Base-by-base conservation (phyloP, 2,888 invertebrate genomes). In the Drosophila stalkeri region DNA sequence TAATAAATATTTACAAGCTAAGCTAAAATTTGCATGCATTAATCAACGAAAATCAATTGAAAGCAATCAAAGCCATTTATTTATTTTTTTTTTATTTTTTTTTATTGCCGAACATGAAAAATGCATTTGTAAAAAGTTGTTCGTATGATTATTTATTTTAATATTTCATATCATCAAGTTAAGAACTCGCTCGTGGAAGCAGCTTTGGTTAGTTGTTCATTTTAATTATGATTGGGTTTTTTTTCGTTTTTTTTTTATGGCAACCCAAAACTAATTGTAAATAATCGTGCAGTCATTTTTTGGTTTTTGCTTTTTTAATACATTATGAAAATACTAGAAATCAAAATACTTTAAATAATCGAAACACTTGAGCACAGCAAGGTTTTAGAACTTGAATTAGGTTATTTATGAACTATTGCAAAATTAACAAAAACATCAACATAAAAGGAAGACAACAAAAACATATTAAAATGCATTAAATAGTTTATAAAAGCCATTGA, bases 111-210 rank as follows among this genome's bases (percentile, higher is more conserved):
- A 59, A 70, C 44, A 51, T 72, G 67, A 55, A 47, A 83, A 83
- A 83, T 83, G 69, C 89, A 71, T 44, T 77, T 74, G 62, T 72
- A 72, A 65, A 68, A 43, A 65, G 75, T 83, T 86, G 75, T 83
- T 80, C 81, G 66, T 62, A 83, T 73, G 60, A 60, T 75, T 72
- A 46, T 89, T 89, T 89, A 80, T 86, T 88, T 88, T 75, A 46
- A 56, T 73, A 55, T 49, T 66, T 68, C 46, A 68, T 61, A 64
- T 61, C 61, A 68, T 64, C 60, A 52, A 66, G 60, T 76, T 52
- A 60, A 44, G 41, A 56, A n/a, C 59, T 65, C 31, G 49, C 49
- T 75, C 27, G 41, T 61, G 63, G 54, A 68, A 84, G 70, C 66
- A 76, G 63, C 54, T 46, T 67, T 66, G 31, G 65, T 75, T 71